These are phyloP conservation scores for Odontomyia ornata DNA, from an alignment of 2,888 invertebrate genomes.

Conservation along the genomic window DNA sequence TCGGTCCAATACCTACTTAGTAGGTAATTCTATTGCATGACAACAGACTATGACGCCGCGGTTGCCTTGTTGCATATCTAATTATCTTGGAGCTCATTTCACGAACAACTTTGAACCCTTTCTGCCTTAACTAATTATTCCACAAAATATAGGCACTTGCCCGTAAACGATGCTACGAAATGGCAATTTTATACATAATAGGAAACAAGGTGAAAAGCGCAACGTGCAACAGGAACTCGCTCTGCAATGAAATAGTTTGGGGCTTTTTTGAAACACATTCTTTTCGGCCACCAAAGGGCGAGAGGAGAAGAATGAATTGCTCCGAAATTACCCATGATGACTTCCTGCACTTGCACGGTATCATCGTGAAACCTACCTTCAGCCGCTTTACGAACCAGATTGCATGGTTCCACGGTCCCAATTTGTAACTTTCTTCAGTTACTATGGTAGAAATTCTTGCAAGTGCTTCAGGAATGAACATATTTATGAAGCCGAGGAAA, in stretches of 20 bases:
- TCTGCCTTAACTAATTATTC: conserved; percentile 28
- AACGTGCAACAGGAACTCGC: conserved; percentile 4
- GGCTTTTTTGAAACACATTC: not conserved
- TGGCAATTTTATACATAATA: not conserved
- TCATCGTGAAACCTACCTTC: conserved; percentile 11
- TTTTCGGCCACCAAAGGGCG: not conserved
- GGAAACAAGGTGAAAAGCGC: not conserved
- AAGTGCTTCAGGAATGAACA: not conserved
- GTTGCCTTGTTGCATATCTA: not conserved
- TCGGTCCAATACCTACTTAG: too few relatives aligned
- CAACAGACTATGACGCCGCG: not conserved
- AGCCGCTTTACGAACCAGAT: not conserved
- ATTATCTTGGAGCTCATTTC: not conserved
- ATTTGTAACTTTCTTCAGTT: conserved; percentile 45
- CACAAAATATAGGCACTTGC: conserved; percentile 31
- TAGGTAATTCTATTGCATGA: not conserved
- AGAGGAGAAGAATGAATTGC: conserved; percentile 28
- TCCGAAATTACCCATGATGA: conserved; percentile 47
- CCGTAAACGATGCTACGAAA: conserved; percentile 15
- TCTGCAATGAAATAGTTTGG: not conserved
- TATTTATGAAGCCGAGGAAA: not conserved
- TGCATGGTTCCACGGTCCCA: conserved; percentile 35
- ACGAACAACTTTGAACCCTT: conserved; percentile 2
- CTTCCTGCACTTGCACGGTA: conserved; percentile 47
- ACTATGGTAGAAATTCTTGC: not conserved